These are phyloP conservation scores for Mesorhabditis spiculigera DNA, from an alignment of 2,888 invertebrate species.

Conservation along the genomic window DNA sequence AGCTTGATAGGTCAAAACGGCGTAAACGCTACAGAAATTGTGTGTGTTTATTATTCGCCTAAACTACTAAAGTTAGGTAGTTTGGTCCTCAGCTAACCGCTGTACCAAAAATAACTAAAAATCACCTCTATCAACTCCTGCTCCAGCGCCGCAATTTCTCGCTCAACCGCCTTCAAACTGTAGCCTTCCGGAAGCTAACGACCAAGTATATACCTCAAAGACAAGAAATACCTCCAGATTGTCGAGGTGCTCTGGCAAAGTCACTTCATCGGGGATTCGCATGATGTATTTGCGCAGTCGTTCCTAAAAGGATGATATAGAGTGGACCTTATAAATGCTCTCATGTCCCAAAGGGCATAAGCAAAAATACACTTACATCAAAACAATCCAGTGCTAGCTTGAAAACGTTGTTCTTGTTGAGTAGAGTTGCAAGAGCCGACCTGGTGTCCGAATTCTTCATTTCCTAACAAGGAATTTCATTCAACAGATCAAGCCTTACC, in stretches of 20 bases:
- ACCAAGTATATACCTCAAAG: background rate
- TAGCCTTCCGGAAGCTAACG: background rate
- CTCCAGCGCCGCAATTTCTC: background rate
- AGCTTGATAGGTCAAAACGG: too few species aligned
- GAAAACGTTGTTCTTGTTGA: background rate
- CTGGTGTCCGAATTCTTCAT: background rate
- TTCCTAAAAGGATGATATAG: background rate
- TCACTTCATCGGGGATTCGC: background rate
- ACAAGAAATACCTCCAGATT: background rate
- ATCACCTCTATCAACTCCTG: background rate
- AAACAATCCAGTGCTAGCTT: background rate
- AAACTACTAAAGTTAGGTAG: background rate
- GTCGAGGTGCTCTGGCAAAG: background rate
- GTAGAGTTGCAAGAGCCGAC: background rate
- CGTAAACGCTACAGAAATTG: too few species aligned
- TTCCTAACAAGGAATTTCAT: background rate
- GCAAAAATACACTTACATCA: background rate
- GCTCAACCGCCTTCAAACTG: background rate
- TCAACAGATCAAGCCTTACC: background rate
- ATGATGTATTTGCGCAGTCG: background rate
- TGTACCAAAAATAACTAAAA: background rate
- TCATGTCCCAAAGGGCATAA: background rate
- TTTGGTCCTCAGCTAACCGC: too few species aligned
- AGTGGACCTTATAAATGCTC: background rate
- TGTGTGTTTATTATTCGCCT: background rate